Conservation (phyloP, 2,797 vertebrate species). For the Micropoecilia bifurca region DNA sequence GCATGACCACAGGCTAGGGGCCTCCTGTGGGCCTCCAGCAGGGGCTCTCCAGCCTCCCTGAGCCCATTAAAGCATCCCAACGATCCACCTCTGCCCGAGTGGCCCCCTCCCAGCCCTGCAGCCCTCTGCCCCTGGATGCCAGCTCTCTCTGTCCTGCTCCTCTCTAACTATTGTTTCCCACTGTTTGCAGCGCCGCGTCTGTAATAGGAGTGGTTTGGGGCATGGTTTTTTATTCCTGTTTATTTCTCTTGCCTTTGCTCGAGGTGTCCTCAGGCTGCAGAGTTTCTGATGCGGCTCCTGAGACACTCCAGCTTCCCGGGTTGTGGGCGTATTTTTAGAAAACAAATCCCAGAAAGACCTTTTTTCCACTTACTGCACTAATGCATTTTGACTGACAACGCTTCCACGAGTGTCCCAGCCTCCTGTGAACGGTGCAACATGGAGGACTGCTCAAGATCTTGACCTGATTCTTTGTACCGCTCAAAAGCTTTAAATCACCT, state of each 20-base stretch:
- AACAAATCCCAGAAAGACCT: slow-evolving; percentile 67
- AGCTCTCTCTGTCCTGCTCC: slow-evolving; percentile 67
- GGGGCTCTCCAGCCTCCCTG: slow-evolving; percentile 82
- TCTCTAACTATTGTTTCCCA: slow-evolving; percentile 75
- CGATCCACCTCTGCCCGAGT: slow-evolving; percentile 52
- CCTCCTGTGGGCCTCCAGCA: slow-evolving; percentile 87
- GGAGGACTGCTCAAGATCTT: slow-evolving; percentile 41
- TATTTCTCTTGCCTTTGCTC: slow-evolving; percentile 48
- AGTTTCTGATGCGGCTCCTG: slow-evolving; percentile 65
- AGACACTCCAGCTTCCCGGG: slow-evolving; percentile 40
- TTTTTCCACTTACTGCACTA: slow-evolving; percentile 66
- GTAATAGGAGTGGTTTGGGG: slow-evolving; percentile 67
- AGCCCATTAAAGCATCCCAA: slow-evolving; percentile 86
- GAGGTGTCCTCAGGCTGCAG: slow-evolving; percentile 75
- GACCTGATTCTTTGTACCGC: slow-evolving; percentile 43
- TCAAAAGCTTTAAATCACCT: background rate
- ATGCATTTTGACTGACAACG: slow-evolving; percentile 68
- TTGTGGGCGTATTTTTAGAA: slow-evolving; percentile 70
- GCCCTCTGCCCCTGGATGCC: slow-evolving; percentile 81
- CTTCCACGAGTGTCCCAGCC: slow-evolving; percentile 40
- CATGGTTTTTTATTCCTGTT: slow-evolving; percentile 66
- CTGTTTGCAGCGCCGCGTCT: slow-evolving; percentile 60
- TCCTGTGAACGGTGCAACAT: slow-evolving; percentile 40
- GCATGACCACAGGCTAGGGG: slow-evolving; percentile 88
- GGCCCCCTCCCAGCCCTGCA: slow-evolving; percentile 73